phyloP scores from a whole-genome alignment of 1,140 invertebrate genomes.

The Diabrotica undecimpunctata region DNA sequence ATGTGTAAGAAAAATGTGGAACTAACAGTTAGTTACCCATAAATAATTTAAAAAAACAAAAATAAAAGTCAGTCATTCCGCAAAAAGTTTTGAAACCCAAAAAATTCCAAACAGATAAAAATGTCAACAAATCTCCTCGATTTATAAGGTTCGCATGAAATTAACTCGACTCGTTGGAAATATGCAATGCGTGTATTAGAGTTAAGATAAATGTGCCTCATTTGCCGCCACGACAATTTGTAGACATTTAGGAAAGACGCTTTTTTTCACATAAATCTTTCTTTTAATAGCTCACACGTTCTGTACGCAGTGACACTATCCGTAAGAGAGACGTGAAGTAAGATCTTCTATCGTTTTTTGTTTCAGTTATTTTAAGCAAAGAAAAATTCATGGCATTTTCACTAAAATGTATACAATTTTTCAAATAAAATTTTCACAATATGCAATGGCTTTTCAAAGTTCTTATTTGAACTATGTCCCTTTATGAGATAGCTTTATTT shows the following conservation, averaged over 20 bases:
- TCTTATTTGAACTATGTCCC: too few relatives aligned
- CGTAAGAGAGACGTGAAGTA: background rate
- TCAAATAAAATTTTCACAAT: too few relatives aligned
- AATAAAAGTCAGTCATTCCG: too few relatives aligned
- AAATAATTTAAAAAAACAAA: too few relatives aligned
- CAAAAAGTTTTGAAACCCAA: background rate
- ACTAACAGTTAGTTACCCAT: too few relatives aligned
- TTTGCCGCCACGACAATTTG: conserved; percentile 49
- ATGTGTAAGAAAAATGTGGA: too few relatives aligned
- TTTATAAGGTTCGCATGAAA: conserved; percentile 42
- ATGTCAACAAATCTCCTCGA: conserved; percentile 35
- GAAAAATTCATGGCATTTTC: too few relatives aligned
- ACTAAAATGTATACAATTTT: too few relatives aligned
- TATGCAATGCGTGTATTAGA: conserved; percentile 41
- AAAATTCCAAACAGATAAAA: conserved; percentile 37
- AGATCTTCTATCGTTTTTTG: background rate
- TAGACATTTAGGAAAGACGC: conserved; percentile 47
- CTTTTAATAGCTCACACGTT: conserved; percentile 43
- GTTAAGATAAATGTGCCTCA: conserved; percentile 46
- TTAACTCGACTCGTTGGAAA: conserved; percentile 34
- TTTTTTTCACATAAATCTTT: conserved; percentile 46
- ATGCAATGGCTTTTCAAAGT: too few relatives aligned
- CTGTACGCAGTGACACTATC: background rate
- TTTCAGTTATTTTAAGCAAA: background rate
- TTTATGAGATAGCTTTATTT: too few relatives aligned